Conservation (phyloP, 2,797 vertebrate genomes). For the Acanthiza pusilla region DNA sequence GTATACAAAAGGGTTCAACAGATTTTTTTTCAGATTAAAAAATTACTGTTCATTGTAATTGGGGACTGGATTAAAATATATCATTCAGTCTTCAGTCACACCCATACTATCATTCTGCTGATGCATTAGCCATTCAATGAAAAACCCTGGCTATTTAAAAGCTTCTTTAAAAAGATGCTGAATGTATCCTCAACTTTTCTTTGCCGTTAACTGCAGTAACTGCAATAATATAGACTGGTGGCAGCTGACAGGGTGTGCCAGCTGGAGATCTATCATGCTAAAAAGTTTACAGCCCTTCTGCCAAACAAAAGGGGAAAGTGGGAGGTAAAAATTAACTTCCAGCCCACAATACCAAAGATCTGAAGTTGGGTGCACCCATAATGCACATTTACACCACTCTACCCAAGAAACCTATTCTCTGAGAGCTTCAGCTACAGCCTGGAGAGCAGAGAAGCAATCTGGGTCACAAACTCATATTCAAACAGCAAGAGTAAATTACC, state of each 20-base stretch:
- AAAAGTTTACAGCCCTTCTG: background rate
- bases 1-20: background rate
- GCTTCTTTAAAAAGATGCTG: background rate
- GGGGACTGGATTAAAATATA: background rate
- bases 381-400: background rate
- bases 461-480: background rate
- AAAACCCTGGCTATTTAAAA: background rate
- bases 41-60: accelerated
- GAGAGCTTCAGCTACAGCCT: background rate
- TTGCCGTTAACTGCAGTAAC: background rate
- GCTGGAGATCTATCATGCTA: background rate
- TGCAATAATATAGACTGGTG: background rate
- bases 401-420: background rate
- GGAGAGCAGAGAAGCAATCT: background rate
- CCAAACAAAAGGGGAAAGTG: background rate
- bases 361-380: background rate
- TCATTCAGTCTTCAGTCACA: background rate
- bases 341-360: background rate
- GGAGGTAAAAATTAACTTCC: constrained; percentile 13
- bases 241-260: background rate
- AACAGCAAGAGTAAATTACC: background rate
- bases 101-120: background rate
- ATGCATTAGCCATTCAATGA: background rate
- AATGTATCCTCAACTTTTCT: background rate
- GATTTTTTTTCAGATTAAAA: background rate